Base-by-base conservation (phyloP, 2,113 vertebrate genomes). In the Nyctereutes procyonoides region DNA sequence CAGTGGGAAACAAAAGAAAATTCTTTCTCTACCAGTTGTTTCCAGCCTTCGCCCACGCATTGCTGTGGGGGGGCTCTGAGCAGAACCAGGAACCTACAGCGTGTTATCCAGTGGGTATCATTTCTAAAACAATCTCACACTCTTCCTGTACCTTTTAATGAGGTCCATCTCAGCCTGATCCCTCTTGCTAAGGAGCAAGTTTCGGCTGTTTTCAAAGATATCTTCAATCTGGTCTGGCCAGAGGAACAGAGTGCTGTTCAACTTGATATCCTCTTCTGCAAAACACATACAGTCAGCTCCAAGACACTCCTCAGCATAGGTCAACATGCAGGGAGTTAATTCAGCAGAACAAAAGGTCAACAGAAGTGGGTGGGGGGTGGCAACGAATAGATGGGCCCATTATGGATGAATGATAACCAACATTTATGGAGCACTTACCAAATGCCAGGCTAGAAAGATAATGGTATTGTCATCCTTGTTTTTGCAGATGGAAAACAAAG, bases 211-310 rank as follows among this genome's bases (percentile, higher is more conserved):
- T 26, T 99, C 99, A 97, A 99, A 99, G 81, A 99, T 88, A 24
- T 92, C 95, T 73, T 98, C 96, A 83, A 99, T 99, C 84, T 99
- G 97, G 32, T 95, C 98, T 2, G 99, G 99, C 99, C 99, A 99
- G 62, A 98, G 98, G 96, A 99, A 99, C 86, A 99, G 98, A 22
- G 38, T 93, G 86, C 99, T 98, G 95, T 99, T 99, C 97, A 99
- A 95, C 89, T 98, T 99, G 95, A 99, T 96, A 95, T 99, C 99
- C 76, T 99, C 99, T 85, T 53, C 99, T 99, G 96, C 48, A 97
- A 96, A 82, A 96, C 88, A 97, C 17, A 96, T 1, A 96, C 5
- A 67, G 76, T 51, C 28, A n/a, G 58, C 32, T 96, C 30, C 15
- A 60, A 24, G 74, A 80, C 53, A 35, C 35, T 55, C 67, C 16